These are phyloP conservation scores for Conus canariensis DNA, from an alignment of 2,888 invertebrate species.

Conservation along the genomic window DNA sequence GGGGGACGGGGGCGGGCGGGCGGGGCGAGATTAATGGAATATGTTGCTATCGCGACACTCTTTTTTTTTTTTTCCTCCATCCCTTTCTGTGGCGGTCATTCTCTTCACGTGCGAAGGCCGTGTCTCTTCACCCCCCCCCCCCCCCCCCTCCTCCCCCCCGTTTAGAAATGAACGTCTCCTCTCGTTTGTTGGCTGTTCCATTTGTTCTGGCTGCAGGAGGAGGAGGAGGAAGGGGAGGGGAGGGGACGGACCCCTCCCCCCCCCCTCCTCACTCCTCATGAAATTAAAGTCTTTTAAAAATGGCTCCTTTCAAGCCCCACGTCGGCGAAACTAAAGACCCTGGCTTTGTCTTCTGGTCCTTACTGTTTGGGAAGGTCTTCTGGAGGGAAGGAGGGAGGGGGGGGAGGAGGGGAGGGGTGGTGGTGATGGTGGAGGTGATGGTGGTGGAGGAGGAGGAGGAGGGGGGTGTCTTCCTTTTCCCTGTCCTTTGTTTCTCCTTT, in stretches of 20 bases:
- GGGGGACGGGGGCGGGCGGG: background rate
- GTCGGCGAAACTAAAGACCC: too few species aligned
- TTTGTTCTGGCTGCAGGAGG: background rate
- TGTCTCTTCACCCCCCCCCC: background rate
- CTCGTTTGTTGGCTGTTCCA: conserved; percentile 35
- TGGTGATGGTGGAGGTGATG: background rate
- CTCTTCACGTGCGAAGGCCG: conserved; percentile 30
- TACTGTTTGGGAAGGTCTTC: too few species aligned
- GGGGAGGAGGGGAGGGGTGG: background rate
- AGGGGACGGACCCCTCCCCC: background rate
- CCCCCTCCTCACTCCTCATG: conserved; percentile 23
- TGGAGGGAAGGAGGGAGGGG: background rate
- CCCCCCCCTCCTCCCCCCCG: background rate
- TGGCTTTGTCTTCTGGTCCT: too few species aligned
- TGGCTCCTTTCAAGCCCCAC: background rate
- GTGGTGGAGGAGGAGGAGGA: background rate
- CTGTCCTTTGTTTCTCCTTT: background rate
- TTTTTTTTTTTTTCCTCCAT: background rate
- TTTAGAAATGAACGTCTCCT: conserved; percentile 35
- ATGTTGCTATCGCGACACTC: conserved; percentile 30
- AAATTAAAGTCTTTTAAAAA: conserved; percentile 39
- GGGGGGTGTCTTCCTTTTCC: background rate
- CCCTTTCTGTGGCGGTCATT: background rate
- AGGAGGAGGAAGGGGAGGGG: background rate
- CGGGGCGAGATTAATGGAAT: conserved; percentile 33